Evolutionary conservation across 1,140 invertebrate genomes (phyloP).

Genomic region (Brachionus rubens): DNA sequence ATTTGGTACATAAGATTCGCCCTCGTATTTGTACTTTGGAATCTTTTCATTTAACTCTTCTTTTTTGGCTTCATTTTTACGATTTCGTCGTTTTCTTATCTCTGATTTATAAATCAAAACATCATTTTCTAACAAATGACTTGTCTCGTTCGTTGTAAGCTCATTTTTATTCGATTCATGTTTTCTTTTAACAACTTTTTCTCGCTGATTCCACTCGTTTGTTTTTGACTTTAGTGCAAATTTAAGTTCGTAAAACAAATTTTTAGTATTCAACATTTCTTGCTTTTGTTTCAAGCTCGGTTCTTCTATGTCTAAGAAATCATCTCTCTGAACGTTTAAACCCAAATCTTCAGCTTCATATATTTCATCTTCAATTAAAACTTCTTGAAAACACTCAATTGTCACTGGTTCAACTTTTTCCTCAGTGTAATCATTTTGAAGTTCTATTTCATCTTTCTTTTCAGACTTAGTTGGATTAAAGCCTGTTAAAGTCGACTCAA

Average conservation of each 20-base stretch:
- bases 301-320: not conserved
- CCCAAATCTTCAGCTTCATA: not conserved
- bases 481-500: not conserved
- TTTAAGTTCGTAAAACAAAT: constrained; percentile 38
- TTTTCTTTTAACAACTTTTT: not conserved
- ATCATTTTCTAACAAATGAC: constrained; percentile 32
- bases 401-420: not conserved
- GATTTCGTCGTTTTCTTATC: not conserved
- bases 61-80: not conserved
- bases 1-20: too few species aligned
- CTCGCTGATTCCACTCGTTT: constrained; percentile 28
- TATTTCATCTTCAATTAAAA: constrained; percentile 21
- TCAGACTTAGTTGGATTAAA: not conserved
- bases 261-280: constrained; percentile 6
- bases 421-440: not conserved
- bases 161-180: not conserved
- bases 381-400: not conserved
- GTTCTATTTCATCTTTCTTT: too few species aligned
- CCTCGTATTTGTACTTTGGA: too few species aligned
- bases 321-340: not conserved
- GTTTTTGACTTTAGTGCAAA: constrained; percentile 37
- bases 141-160: not conserved
- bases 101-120: not conserved
- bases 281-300: not conserved
- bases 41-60: not conserved